These are phyloP conservation scores for Rhinoraja longicauda DNA, from an alignment of 2,797 vertebrate species.

Conservation along the genomic window DNA sequence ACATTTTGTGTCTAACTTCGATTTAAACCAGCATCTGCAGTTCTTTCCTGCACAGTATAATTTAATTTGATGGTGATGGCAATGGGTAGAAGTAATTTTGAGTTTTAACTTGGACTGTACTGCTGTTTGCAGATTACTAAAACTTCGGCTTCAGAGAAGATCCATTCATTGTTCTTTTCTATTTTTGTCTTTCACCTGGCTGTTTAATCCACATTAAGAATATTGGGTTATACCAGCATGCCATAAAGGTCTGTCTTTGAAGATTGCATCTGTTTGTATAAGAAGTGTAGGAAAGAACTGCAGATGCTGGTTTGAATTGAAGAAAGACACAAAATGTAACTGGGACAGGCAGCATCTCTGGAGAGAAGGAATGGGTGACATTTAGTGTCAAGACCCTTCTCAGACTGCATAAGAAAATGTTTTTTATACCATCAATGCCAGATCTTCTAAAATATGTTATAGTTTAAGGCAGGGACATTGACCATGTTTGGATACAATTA, in stretches of 20 bases:
- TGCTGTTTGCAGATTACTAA: not conserved
- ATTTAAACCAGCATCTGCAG: too few relatives aligned
- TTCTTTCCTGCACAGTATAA: slow-evolving; percentile 49
- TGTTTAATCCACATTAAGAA: not conserved
- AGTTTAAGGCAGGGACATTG: not conserved
- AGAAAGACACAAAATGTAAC: too few relatives aligned
- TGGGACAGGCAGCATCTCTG: too few relatives aligned
- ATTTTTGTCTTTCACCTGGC: not conserved
- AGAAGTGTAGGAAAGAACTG: too few relatives aligned
- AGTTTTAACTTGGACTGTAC: not conserved
- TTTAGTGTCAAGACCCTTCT: too few relatives aligned
- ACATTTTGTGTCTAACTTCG: too few relatives aligned
- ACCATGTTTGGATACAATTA: not conserved
- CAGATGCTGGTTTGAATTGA: too few relatives aligned
- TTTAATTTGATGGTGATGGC: not conserved
- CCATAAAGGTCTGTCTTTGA: too few relatives aligned
- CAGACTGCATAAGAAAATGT: not conserved
- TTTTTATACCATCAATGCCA: not conserved
- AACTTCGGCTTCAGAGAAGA: not conserved
- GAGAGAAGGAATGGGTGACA: too few relatives aligned
- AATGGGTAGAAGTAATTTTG: not conserved
- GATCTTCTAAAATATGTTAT: not conserved
- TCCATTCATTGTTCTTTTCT: not conserved
- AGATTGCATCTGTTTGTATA: not conserved
- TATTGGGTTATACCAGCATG: not conserved